Percentiles rank a stretch among this genome's conserved stretches.
Evolutionary conservation across 2,113 vertebrate genomes (phyloP).

Genomic region (Progne subis): DNA sequence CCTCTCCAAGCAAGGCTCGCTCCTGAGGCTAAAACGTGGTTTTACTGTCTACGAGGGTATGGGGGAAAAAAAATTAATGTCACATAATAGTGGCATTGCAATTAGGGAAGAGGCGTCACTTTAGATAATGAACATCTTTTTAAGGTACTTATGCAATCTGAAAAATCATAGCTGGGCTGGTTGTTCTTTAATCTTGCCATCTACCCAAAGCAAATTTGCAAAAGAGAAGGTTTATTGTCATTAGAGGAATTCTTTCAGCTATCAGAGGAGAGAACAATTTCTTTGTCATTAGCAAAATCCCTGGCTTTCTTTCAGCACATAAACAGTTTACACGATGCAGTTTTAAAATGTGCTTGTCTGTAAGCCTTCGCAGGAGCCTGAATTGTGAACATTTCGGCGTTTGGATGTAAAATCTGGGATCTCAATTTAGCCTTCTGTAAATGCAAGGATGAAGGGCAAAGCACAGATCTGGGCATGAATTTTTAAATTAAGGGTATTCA

Average conservation of each 20-base stretch:
- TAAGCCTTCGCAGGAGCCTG: conserved; percentile 50
- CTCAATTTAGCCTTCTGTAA: conserved; percentile 67
- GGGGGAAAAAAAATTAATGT: background rate
- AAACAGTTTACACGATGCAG: conserved; percentile 44
- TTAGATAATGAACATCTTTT: conserved; percentile 34
- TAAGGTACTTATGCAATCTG: conserved; percentile 31
- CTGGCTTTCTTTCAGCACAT: conserved; percentile 25
- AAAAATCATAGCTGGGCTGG: conserved; percentile 32
- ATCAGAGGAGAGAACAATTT: conserved; percentile 31
- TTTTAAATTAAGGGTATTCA: conserved; percentile 73
- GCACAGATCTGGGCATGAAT: conserved; percentile 70
- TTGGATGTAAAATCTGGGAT: conserved; percentile 70
- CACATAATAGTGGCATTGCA: background rate
- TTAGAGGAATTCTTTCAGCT: conserved; percentile 46
- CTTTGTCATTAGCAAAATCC: conserved; percentile 58
- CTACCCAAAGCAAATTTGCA: conserved; percentile 30
- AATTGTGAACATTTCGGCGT: conserved; percentile 62
- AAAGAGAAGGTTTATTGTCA: conserved; percentile 9
- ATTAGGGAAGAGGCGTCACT: conserved; percentile 35
- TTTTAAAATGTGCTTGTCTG: conserved; percentile 63
- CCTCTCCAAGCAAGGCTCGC: background rate
- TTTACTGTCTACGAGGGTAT: background rate
- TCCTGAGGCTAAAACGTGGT: background rate
- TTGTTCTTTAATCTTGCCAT: conserved; percentile 39
- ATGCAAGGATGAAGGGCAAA: conserved; percentile 69